phyloP scores from a whole-genome alignment of 2,888 invertebrate genomes.

The Tridacna crocea region DNA sequence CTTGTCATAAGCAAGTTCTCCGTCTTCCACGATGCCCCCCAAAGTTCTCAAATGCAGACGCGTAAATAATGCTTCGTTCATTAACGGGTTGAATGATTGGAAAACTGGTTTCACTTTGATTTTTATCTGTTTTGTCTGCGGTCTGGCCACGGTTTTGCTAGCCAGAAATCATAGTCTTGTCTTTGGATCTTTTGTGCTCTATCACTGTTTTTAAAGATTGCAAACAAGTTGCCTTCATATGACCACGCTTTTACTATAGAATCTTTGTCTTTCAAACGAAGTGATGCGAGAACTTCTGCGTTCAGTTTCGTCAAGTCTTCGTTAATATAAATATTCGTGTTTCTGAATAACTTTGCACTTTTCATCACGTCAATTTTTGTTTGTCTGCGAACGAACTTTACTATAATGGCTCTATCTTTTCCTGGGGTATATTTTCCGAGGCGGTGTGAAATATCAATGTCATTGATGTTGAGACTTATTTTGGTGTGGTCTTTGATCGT shows the following conservation, averaged over 20 bases:
- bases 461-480: background rate
- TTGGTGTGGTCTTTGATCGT: background rate
- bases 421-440: background rate
- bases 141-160: background rate
- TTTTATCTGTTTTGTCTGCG: background rate
- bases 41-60: too few species aligned
- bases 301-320: background rate
- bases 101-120: too few species aligned
- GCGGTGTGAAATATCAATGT: background rate
- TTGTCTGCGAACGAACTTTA: background rate
- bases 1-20: too few species aligned
- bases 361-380: background rate
- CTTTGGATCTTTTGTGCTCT: background rate
- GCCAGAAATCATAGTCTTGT: background rate
- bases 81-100: too few species aligned
- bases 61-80: too few species aligned
- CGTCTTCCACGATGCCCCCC: too few species aligned
- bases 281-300: background rate
- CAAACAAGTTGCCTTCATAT: background rate
- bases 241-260: background rate
- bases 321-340: background rate
- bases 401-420: background rate
- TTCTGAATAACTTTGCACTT: background rate
- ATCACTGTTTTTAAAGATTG: background rate
- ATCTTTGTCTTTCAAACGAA: background rate